Evolutionary conservation across 1,140 invertebrate genomes (phyloP).

Genomic region (Megalonaias nervosa): DNA sequence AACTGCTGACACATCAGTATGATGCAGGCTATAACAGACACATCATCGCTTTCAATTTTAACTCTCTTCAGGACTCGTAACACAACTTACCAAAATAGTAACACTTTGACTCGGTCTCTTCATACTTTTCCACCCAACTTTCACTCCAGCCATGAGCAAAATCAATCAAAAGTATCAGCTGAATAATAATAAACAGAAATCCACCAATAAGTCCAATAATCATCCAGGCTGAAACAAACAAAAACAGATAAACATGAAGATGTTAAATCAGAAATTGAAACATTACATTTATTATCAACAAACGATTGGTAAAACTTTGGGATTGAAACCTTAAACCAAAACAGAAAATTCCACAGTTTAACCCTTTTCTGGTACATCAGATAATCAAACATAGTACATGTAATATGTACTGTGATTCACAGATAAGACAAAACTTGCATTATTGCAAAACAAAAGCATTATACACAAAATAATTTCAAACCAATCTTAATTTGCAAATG

Average conservation of each 20-base stretch:
- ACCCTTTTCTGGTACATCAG: too few species aligned
- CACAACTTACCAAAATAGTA: conserved; percentile 79
- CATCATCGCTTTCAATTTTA: too few species aligned
- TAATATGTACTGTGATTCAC: too few species aligned
- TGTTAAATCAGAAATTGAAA: background rate
- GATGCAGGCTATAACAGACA: too few species aligned
- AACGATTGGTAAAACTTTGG: background rate
- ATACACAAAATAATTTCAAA: too few species aligned
- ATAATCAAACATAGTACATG: too few species aligned
- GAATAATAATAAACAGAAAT: conserved; percentile 97
- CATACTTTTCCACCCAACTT: conserved; percentile 93
- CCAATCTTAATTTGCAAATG: background rate
- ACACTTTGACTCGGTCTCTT: conserved; percentile 90
- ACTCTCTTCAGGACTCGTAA: too few species aligned
- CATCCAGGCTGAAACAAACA: conserved; percentile 87
- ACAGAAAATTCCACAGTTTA: too few species aligned
- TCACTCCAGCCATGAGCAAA: conserved; percentile 98
- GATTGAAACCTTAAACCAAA: background rate
- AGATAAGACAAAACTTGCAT: too few species aligned
- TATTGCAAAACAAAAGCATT: too few species aligned
- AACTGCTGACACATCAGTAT: too few species aligned
- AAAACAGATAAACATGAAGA: background rate
- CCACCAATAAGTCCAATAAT: conserved; percentile 98
- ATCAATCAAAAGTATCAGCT: conserved; percentile 96
- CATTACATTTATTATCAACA: background rate